phyloP scores from a whole-genome alignment of 2,888 invertebrate genomes.

The Cheilosia vernalis region DNA sequence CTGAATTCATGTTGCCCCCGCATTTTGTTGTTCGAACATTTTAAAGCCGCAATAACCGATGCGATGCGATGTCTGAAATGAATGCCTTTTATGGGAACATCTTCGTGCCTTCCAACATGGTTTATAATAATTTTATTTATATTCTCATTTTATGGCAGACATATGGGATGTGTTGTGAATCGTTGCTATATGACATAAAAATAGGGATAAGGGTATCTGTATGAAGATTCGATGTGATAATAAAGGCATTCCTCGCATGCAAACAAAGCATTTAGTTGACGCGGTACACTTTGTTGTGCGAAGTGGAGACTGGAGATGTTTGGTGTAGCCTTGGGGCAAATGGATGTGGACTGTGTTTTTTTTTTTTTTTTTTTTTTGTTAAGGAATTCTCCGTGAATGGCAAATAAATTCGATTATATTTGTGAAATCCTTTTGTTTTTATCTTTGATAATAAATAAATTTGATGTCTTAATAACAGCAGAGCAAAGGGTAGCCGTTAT shows the following conservation, averaged over 20 bases:
- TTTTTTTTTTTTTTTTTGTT: background rate
- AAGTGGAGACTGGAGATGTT: conserved; percentile 7
- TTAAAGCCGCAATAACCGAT: conserved; percentile 40
- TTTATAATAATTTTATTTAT: conserved; percentile 39
- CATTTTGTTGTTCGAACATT: conserved; percentile 13
- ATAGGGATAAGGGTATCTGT: background rate
- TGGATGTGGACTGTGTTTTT: no score
- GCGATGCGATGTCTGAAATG: conserved; percentile 18
- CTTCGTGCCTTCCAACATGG: conserved; percentile 3
- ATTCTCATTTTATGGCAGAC: conserved; percentile 24
- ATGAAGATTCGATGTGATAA: conserved; percentile 5
- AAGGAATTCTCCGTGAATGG: background rate
- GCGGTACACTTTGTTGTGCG: background rate
- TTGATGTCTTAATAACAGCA: conserved; percentile 8
- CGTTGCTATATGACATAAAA: conserved; percentile 11
- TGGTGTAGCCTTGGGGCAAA: conserved; percentile 4
- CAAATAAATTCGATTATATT: conserved; percentile 28
- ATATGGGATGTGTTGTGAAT: conserved; percentile 9
- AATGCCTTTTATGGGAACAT: conserved; percentile 31
- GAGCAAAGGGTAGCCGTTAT: background rate
- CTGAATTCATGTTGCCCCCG: conserved; percentile 15
- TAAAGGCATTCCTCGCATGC: background rate
- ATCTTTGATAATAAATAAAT: conserved; percentile 24
- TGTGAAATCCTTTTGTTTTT: conserved; percentile 11
- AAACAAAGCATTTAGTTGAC: background rate